phyloP scores from a whole-genome alignment of 92 coral and sea anemone genomes.

The Actinostola sp. region DNA sequence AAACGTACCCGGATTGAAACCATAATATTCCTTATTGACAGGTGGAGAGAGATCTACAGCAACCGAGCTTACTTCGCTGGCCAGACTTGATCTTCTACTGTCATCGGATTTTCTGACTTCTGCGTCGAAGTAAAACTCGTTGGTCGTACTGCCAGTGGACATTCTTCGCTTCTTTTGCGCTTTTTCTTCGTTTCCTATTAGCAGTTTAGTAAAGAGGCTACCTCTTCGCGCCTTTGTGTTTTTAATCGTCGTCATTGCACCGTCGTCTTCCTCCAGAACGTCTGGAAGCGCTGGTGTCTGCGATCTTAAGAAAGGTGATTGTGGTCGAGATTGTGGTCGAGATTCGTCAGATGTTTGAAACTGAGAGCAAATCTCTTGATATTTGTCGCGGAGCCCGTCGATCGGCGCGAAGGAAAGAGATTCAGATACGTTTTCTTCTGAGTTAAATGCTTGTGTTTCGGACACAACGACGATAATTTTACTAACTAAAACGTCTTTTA shows the following conservation, averaged over 20 bases:
- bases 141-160: slow-evolving; percentile 32
- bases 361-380: neutral
- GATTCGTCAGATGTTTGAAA: neutral
- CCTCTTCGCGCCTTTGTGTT: neutral
- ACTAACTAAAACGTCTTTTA: slow-evolving; percentile 83
- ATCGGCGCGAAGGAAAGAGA: neutral
- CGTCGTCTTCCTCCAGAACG: slow-evolving; percentile 5
- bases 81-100: slow-evolving; percentile 3
- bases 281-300: slow-evolving; percentile 24
- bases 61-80: slow-evolving; percentile 2
- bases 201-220: slow-evolving; percentile 31
- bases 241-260: neutral
- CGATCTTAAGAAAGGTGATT: slow-evolving; percentile 42
- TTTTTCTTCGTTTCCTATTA: slow-evolving; percentile 7
- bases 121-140: slow-evolving; percentile 1
- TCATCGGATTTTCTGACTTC: neutral
- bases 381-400: neutral
- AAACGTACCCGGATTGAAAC: slow-evolving; percentile 57
- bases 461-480: slow-evolving; percentile 75
- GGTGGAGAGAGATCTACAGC: no score
- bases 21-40: slow-evolving; percentile 5
- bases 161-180: slow-evolving; percentile 17
- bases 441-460: slow-evolving; percentile 64
- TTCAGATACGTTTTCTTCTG: slow-evolving; percentile 19
- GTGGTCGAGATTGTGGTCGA: slow-evolving; percentile 31